Evolutionary conservation across 2,888 invertebrate genomes (phyloP), one percentile per base, ranked within the genome.

Genomic region (Sycophila texana): DNA sequence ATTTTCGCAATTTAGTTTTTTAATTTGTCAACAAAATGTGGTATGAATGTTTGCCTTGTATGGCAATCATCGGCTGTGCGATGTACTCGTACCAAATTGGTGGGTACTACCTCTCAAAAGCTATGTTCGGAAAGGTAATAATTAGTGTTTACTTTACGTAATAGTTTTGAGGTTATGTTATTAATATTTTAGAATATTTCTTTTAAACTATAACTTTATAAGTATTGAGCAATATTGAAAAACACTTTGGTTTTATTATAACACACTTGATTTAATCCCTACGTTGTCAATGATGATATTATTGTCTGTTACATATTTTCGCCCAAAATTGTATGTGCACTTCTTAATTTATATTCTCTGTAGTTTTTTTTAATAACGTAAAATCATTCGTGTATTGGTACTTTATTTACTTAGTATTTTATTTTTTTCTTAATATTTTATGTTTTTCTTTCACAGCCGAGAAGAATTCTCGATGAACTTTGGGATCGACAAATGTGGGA

Each of bases 41-140:
- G 88, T 87, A 84, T 49, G 87, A 88, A 18, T 53, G 80, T 22
- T 0, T 88, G 39, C 86, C 88, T 16, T 5, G 85, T 0, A 7
- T 83, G 4, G 1, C 57, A 0, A 82, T 88, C 49, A 82, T 87
- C 14, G 66, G 5, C 0, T n/a, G 5, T 1, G 18, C 39, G 0
- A 0, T 84, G 4, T 0, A 61, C 0, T 0, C 81, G 2, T 86
- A 86, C 12, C 82, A 83, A 76, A 0, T 73, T 1, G 66, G 58
- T 7, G 26, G 79, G 20, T 57, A 20, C 70, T 39, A 75, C 16
- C 55, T 81, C 3, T 71, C 81, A 20, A 74, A 81, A n/a, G 81
- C 79, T 0, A 13, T 82, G 10, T 82, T 77, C 60, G 85, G 83
- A 14, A 82, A 82, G 39, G 86, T 86, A 81, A 86, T 85, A 80